Conservation (phyloP, 2,797 vertebrate genomes). For the Emys orbicularis region DNA sequence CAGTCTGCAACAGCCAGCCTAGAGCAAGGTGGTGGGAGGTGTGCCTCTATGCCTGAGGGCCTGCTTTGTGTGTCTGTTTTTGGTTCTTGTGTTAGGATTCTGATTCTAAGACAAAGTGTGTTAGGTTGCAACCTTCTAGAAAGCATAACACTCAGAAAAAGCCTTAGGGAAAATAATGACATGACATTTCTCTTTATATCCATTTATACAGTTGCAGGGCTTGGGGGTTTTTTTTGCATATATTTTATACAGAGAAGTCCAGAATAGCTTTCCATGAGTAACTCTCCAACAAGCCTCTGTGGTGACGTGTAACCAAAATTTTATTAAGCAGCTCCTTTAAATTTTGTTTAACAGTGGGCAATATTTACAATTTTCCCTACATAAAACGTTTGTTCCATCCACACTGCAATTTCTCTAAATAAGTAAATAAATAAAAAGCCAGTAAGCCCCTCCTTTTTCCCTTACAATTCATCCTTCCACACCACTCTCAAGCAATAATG, state of each 20-base stretch:
- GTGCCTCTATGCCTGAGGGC: no score
- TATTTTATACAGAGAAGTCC: not conserved
- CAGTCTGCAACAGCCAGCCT: not conserved
- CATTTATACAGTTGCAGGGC: not conserved
- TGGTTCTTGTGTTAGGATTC: no score
- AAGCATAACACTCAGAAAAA: not conserved
- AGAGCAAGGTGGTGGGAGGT: no score
- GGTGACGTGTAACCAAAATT: accelerated
- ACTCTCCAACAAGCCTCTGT: accelerated
- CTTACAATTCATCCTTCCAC: not conserved
- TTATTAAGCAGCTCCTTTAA: accelerated
- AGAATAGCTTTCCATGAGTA: not conserved
- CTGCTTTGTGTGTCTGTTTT: no score
- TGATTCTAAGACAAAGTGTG: no score
- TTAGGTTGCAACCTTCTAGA: no score
- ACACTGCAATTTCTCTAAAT: not conserved
- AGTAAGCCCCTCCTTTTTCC: not conserved
- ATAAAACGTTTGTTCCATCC: not conserved
- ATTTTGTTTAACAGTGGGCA: not conserved
- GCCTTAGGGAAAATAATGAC: not conserved
- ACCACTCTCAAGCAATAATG: accelerated
- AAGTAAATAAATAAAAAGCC: not conserved
- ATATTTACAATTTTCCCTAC: not conserved
- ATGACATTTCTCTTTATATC: not conserved
- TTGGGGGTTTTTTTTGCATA: no score